These are phyloP conservation scores for Melangyna quadrimaculata DNA, from an alignment of 2,888 invertebrate species.

Conservation along the genomic window DNA sequence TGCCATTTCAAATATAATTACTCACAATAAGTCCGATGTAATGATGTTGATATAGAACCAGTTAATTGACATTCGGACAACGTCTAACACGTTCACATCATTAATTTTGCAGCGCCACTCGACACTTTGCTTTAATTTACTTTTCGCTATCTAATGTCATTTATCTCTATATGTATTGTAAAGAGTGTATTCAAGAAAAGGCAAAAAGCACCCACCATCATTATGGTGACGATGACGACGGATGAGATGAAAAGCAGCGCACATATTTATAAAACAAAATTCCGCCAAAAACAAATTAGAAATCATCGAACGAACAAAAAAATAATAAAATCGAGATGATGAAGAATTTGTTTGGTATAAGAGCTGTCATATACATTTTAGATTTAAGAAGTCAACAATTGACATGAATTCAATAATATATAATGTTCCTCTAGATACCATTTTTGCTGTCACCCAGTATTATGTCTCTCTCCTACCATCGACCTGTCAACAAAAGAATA, in stretches of 20 bases:
- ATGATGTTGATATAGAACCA: conserved; percentile 32
- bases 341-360: neutral
- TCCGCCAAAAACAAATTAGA: conserved; percentile 30
- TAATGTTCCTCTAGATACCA: neutral
- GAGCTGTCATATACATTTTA: conserved; percentile 44
- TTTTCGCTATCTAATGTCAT: conserved; percentile 56
- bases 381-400: conserved; percentile 45
- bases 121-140: conserved; percentile 68
- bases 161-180: conserved; percentile 36
- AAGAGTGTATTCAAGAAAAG: neutral
- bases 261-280: conserved; percentile 37
- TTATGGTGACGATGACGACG: neutral
- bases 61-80: conserved; percentile 67
- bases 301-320: neutral
- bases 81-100: conserved; percentile 66
- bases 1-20: conserved; percentile 27
- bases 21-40: conserved; percentile 51
- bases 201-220: neutral
- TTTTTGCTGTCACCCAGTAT: conserved; percentile 36
- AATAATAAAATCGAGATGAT: neutral
- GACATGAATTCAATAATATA: conserved; percentile 49
- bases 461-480: neutral
- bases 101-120: conserved; percentile 68
- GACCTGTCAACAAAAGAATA: conserved; percentile 59
- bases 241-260: neutral